These are phyloP conservation scores for Melitaea athalia DNA, from an alignment of 2,888 invertebrate species.

Conservation along the genomic window DNA sequence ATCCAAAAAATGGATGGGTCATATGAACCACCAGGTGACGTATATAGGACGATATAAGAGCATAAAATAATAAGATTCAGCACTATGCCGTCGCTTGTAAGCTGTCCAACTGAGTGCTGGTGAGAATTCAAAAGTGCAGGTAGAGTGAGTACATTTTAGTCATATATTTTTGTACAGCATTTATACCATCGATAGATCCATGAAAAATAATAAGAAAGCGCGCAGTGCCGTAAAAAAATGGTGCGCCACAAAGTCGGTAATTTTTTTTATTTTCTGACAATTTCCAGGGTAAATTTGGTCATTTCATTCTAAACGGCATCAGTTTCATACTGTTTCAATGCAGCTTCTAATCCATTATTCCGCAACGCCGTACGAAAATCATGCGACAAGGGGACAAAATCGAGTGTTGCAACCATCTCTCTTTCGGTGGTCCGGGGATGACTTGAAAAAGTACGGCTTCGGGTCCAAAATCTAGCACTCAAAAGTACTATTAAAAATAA, in stretches of 20 bases:
- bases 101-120: too few species aligned
- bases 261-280: constrained; percentile 16
- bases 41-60: constrained; percentile 32
- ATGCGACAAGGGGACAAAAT: background rate
- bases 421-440: background rate
- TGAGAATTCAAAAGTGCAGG: constrained; percentile 29
- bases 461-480: too few species aligned
- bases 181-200: constrained; percentile 28
- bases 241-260: constrained; percentile 28
- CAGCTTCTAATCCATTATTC: constrained; percentile 28
- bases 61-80: too few species aligned
- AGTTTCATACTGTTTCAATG: constrained; percentile 29
- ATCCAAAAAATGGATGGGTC: constrained; percentile 30
- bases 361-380: constrained; percentile 35
- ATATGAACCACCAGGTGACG: constrained; percentile 30
- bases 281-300: constrained; percentile 22
- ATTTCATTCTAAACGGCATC: constrained; percentile 29
- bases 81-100: too few species aligned
- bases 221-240: constrained; percentile 25
- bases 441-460: too few species aligned
- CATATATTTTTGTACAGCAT: constrained; percentile 31
- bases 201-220: constrained; percentile 28
- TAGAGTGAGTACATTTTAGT: constrained; percentile 31
- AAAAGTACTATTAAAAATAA: too few species aligned
- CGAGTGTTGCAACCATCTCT: background rate